Evolutionary conservation across 2,797 vertebrate genomes (phyloP).

Genomic region (Pogoniulus pusillus): DNA sequence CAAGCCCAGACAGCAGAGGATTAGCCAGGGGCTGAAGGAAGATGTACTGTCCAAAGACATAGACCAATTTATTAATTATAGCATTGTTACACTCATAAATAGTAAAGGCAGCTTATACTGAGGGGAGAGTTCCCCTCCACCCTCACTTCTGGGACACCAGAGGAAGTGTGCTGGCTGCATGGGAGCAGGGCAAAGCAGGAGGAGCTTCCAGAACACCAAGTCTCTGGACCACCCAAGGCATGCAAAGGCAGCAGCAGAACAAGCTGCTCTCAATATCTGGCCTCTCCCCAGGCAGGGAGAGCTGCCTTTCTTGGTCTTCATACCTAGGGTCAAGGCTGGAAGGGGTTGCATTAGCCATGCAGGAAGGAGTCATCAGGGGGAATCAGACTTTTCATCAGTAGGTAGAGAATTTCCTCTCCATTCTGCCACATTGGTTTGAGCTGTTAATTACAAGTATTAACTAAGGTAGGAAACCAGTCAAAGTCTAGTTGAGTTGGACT

Average conservation of each 20-base stretch:
- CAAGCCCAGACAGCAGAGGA: not conserved
- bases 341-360: constrained; percentile 22
- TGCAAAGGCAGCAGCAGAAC: not conserved
- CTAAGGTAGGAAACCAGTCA: not conserved
- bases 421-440: not conserved
- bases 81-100: constrained; percentile 66
- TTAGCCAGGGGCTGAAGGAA: not conserved
- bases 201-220: not conserved
- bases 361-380: not conserved
- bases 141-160: not conserved
- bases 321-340: not conserved
- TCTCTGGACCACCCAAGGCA: not conserved
- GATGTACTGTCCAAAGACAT: not conserved
- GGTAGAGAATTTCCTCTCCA: not conserved
- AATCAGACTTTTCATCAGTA: not conserved
- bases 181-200: not conserved
- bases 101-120: constrained; percentile 41
- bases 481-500: not conserved
- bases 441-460: not conserved
- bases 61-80: constrained; percentile 57
- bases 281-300: not conserved
- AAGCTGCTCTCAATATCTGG: not conserved
- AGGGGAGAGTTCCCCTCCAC: not conserved
- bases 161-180: not conserved
- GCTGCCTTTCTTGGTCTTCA: not conserved